Evolutionary conservation across 92 coral and sea anemone species (phyloP).

Genomic region (Porites rus): DNA sequence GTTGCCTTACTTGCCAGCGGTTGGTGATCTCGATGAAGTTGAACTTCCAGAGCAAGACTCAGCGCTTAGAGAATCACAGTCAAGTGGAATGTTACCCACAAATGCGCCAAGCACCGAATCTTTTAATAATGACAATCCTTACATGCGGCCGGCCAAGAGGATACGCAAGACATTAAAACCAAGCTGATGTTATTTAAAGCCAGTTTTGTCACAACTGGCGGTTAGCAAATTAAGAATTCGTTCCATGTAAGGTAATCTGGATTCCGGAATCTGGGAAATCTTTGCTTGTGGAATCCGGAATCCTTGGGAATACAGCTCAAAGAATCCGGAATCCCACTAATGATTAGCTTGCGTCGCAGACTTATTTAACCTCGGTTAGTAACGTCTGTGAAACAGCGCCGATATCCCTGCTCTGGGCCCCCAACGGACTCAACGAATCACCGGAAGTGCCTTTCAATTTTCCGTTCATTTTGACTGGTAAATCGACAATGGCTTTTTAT

Average conservation of each 20-base stretch:
- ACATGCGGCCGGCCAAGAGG: constrained; percentile 78
- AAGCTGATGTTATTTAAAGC: constrained; percentile 39
- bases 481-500: too few species aligned
- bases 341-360: too few species aligned
- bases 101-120: constrained; percentile 37
- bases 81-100: constrained; percentile 20
- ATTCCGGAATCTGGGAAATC: background rate
- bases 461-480: too few species aligned
- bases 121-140: constrained; percentile 82
- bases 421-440: too few species aligned
- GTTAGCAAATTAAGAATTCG: too few species aligned
- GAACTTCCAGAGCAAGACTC: constrained; percentile 25
- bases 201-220: background rate
- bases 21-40: constrained; percentile 72
- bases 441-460: too few species aligned
- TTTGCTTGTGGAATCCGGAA: background rate
- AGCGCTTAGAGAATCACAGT: constrained; percentile 13
- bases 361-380: too few species aligned
- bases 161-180: constrained; percentile 54
- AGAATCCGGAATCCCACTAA: too few species aligned
- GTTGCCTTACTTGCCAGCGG: constrained; percentile 75
- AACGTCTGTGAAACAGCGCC: too few species aligned
- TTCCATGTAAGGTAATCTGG: too few species aligned
- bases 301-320: too few species aligned
- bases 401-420: too few species aligned